Evolutionary conservation across 2,888 invertebrate species (phyloP), one percentile per base, ranked within the genome.

Genomic region (Eubasilissa splendida): DNA sequence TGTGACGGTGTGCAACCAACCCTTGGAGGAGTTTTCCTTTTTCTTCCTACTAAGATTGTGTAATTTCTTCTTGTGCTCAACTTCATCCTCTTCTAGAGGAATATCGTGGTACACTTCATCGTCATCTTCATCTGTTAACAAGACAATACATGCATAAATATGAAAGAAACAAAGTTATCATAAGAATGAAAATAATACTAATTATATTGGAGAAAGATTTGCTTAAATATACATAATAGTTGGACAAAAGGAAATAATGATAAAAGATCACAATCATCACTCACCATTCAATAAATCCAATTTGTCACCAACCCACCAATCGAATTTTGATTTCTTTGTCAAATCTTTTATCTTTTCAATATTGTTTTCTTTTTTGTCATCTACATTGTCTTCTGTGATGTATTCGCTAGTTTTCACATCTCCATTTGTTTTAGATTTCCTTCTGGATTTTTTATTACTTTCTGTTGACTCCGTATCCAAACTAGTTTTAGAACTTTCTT

Each of bases 81-180:
- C 77, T 31, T 80, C 73, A 42, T 82, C 86, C 0, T 88, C 86
- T 59, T 90, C 90, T 1, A 90, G 88, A 75, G 89, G 89, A 0
- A 90, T 84, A 81, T 91, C 91, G 0, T 89, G 85, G 82, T 91
- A 91, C 0, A 86, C 84, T 85, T 91, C 91, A 68, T 90, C 90
- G 70, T 89, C 90, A 53, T 83, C 83, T 22, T 83, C 83, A 8
- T 63, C 63, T 63, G 63, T 10, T 42, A 31, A 63, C 4, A 63
- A 33, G 42, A 12, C n/a, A 12, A 59, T 12, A 59, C 11, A 59
- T 59, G 7, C 12, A 59, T 12, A 3, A 12, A 59, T 14, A 4
- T 22, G 3, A 14, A n/a, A 59, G 59, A 59, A 42, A 42, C 42
- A 42, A 42, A 5, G 3, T 42, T 42, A 22, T 22, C 1, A 7